Percentiles rank a stretch among this genome's conserved stretches.
These are phyloP conservation scores for Meghimatium bilineatum DNA, from an alignment of 2,888 invertebrate species.

Conservation along the genomic window DNA sequence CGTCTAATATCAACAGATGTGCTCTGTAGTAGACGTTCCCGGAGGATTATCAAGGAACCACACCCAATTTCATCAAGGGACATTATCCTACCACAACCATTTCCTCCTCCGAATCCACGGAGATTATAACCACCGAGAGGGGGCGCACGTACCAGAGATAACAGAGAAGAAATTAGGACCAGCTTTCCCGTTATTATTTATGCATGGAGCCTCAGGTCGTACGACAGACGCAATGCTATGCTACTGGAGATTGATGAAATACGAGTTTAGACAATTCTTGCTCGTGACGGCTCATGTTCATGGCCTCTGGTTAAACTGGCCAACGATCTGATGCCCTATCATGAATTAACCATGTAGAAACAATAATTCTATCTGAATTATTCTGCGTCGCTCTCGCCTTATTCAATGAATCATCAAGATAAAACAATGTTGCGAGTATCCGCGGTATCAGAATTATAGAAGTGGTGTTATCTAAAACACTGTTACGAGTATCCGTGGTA, in stretches of 20 bases:
- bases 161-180: neutral
- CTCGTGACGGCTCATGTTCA: neutral
- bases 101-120: neutral
- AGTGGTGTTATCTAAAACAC: too few relatives aligned
- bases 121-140: neutral
- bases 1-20: neutral
- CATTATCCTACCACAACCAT: neutral
- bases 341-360: neutral
- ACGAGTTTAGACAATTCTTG: neutral
- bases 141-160: neutral
- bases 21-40: neutral
- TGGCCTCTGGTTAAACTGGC: neutral
- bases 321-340: neutral
- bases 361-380: neutral
- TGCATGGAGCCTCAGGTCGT: neutral
- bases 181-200: neutral
- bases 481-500: too few relatives aligned
- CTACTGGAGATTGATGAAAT: slow-evolving; percentile 5
- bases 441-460: too few relatives aligned
- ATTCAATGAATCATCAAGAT: neutral
- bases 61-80: slow-evolving; percentile 10
- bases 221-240: neutral
- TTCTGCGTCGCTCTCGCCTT: neutral
- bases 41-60: neutral
- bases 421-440: too few relatives aligned